Percentiles rank a stretch among this genome's conserved stretches.
Evolutionary conservation across 2,888 invertebrate species (phyloP).

Genomic region (Dynastes maya): DNA sequence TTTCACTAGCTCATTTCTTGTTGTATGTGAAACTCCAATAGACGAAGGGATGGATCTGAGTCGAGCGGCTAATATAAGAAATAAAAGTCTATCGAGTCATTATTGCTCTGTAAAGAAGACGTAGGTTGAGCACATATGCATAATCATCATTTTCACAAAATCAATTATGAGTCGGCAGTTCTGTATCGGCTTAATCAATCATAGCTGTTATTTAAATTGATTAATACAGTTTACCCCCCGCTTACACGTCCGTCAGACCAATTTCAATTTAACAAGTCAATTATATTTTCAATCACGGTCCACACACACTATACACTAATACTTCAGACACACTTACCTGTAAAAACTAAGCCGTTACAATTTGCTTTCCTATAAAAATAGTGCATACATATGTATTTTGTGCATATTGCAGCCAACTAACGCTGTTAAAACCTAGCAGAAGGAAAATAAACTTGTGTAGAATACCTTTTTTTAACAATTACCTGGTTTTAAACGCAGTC

Average conservation of each 20-base stretch:
- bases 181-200: slow-evolving; percentile 69
- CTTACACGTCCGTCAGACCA: slow-evolving; percentile 67
- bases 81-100: slow-evolving; percentile 54
- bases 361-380: no score
- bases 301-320: slow-evolving; percentile 26
- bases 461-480: no score
- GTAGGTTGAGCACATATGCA: slow-evolving; percentile 51
- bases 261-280: slow-evolving; percentile 71
- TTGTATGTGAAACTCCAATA: neutral
- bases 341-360: neutral
- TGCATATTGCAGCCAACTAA: no score
- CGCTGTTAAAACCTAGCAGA: no score
- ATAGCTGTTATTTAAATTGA: slow-evolving; percentile 68
- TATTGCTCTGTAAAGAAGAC: slow-evolving; percentile 45
- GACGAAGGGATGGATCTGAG: slow-evolving; percentile 36
- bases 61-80: slow-evolving; percentile 53
- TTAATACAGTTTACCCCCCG: slow-evolving; percentile 66
- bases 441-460: no score
- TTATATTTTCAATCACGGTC: slow-evolving; percentile 64
- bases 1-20: slow-evolving; percentile 5
- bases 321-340: slow-evolving; percentile 7
- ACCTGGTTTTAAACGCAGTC: no score
- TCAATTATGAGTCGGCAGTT: slow-evolving; percentile 68
- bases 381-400: no score
- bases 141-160: slow-evolving; percentile 61